Percentiles rank a stretch among this genome's conserved stretches.
Evolutionary conservation across 1,140 invertebrate genomes (phyloP).

Genomic region (Spodoptera litura): DNA sequence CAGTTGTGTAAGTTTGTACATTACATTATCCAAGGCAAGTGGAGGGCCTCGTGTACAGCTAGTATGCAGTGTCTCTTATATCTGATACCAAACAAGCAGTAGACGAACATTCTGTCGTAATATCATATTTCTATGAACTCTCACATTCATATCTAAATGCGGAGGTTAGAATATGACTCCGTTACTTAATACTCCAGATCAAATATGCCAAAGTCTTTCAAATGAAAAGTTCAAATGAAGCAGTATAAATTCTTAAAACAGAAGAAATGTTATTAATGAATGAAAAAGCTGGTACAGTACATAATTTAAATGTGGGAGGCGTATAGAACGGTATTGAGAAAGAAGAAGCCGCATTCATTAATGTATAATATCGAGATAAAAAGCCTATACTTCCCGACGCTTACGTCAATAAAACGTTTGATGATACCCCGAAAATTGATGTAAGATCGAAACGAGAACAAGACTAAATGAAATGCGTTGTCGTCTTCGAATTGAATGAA

Average conservation of each 20-base stretch:
- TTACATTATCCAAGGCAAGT: neutral
- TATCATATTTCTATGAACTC: neutral
- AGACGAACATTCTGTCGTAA: neutral
- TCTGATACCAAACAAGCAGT: neutral
- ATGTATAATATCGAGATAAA: neutral
- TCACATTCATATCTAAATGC: slow-evolving; percentile 3
- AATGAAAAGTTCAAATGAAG: too few relatives aligned
- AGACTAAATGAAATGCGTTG: slow-evolving; percentile 17
- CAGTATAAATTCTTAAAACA: too few relatives aligned
- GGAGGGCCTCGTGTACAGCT: neutral
- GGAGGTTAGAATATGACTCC: neutral
- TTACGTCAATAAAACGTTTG: slow-evolving; percentile 7
- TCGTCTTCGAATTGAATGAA: slow-evolving; percentile 18
- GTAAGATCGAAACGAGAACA: slow-evolving; percentile 13
- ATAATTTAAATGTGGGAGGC: too few relatives aligned
- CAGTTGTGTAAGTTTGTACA: slow-evolving; percentile 18
- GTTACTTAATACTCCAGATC: too few relatives aligned
- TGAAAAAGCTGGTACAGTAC: neutral
- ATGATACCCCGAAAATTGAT: slow-evolving; percentile 1
- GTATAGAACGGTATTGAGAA: neutral
- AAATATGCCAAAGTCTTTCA: too few relatives aligned
- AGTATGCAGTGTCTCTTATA: neutral
- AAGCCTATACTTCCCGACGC: neutral
- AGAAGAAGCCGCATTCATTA: neutral
- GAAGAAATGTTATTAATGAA: too few relatives aligned